These are phyloP conservation scores for Trichonephila clavata DNA, from an alignment of 1,140 invertebrate species.

Conservation along the genomic window DNA sequence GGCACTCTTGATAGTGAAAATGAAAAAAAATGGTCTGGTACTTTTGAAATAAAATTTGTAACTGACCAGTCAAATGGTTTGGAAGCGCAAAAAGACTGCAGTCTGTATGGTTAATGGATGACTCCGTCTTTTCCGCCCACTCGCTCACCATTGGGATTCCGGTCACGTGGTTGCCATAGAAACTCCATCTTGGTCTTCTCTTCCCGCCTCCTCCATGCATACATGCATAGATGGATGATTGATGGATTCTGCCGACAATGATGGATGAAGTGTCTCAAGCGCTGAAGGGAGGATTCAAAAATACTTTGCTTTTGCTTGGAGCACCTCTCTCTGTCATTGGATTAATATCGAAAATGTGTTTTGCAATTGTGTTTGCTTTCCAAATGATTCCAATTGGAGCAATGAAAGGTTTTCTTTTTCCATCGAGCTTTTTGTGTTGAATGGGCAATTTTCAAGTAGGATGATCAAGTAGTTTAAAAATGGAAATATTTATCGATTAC, in stretches of 20 bases:
- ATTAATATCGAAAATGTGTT: too few species aligned
- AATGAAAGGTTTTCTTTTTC: too few species aligned
- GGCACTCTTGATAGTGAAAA: too few species aligned
- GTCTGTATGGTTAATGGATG: constrained; percentile 53
- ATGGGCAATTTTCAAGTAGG: too few species aligned
- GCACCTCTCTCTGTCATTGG: too few species aligned
- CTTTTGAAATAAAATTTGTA: background rate
- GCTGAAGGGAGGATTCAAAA: constrained; percentile 21
- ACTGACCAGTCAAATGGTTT: background rate
- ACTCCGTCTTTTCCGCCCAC: constrained; percentile 45
- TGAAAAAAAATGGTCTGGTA: background rate
- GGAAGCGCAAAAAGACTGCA: constrained; percentile 3
- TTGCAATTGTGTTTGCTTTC: too few species aligned
- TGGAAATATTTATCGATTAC: too few species aligned
- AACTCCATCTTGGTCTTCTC: constrained; percentile 70
- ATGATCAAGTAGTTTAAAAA: too few species aligned
- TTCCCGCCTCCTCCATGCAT: constrained; percentile 57
- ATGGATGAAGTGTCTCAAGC: constrained; percentile 56
- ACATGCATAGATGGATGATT: constrained; percentile 16
- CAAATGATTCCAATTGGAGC: too few species aligned
- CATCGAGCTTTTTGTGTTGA: too few species aligned
- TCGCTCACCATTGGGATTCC: constrained; percentile 42
- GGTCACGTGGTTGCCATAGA: constrained; percentile 69
- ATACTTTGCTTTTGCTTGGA: background rate
- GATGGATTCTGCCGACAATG: constrained; percentile 39